Evolutionary conservation across 35 echinoderm and acorn worm species (phyloP), one percentile per base, ranked within the genome.

Genomic region (Apostichopus parvimensis): DNA sequence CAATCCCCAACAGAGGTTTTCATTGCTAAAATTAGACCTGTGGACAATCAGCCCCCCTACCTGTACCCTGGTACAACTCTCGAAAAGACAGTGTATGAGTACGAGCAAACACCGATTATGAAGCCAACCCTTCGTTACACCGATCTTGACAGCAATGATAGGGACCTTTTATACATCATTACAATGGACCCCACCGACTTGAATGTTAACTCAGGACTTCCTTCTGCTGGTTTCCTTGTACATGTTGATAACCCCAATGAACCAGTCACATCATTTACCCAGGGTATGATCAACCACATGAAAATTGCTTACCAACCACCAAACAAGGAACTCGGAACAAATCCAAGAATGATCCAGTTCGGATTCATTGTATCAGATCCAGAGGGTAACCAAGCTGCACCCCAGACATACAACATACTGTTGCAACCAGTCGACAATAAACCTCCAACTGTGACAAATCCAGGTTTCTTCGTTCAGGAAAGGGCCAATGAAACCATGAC

Each of bases 231-330:
- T 92, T 53, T 91, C 17, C 94, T 99, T 90, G 97, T 99, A 62
- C 76, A 92, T 28, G 89, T 91, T 72, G 97, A 96, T 83, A 77
- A 93, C n/a, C 97, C 97, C 45, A 82, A 93, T 68, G 87, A 68
- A 7, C 93, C 93, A 56, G 79, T 94, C 68, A 88, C 70, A 9
- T 94, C 92, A 77, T 99, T 99, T 66, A 93, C 89, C 28, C 97
- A 99, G 81, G 93, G 92, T 8, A 86, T 94, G 91, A 93, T 99
- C 22, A 99, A 99, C 83, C 97, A 99, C 56, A 78, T 93, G 76
- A 99, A 96, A 55, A 95, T 99, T 83, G 93, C 93, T 56, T 99
- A 99, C 89, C 94, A 90, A 52, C 97, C 97, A 83, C 97, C 97
- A 68, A 93, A 79, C 78, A 87, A 87, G 79, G 97, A 99, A 90